Base-by-base conservation (phyloP, 2,797 vertebrate species). In the Scolopax rusticola region DNA sequence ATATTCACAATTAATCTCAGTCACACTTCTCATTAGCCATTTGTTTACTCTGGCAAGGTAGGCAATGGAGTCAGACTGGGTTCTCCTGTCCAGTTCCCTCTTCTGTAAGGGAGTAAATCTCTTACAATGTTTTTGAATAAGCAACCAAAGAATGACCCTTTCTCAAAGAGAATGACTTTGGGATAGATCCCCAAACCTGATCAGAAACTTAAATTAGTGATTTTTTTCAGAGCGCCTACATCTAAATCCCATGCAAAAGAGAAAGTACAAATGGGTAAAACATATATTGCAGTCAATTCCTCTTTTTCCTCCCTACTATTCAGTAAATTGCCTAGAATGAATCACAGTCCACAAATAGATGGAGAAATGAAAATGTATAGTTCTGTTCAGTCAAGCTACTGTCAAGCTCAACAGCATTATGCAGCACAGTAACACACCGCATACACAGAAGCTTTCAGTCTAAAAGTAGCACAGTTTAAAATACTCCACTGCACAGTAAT, bases 321-420 rank as follows among this genome's bases (percentile, higher is more conserved):
- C 87, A 77, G 64, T 21, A 79, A 93, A 93, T 77, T 89, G n/a
- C 32, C 54, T 60, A 89, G 86, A 70, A 54, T 85, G 78, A 96
- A 83, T 93, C 92, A 84, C 9, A 91, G 71, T 45, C 82, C 82
- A 87, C 45, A 87, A 92, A 83, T 0, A 91, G 89, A 60, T 13
- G n/a, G n/a, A 82, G 82, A 78, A 84, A 80, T 30, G 56, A 69
- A 79, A 84, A 92, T 28, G 36, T 15, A 65, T 38, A 32, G 53
- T 43, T 91, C 45, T 93, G 76, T 74, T 91, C 38, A 87, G 93
- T 68, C 92, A 83, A 7, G 23, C 28, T 70, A 10, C 40, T 36
- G 56, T 40, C 4, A 40, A 80, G 70, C 45, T 65, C 51, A 70
- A 40, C 64, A 30, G 11, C 12, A 30, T 41, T 23, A 10, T 9